phyloP scores from a whole-genome alignment of 2,888 invertebrate genomes.

The Ophion obscuratus region DNA sequence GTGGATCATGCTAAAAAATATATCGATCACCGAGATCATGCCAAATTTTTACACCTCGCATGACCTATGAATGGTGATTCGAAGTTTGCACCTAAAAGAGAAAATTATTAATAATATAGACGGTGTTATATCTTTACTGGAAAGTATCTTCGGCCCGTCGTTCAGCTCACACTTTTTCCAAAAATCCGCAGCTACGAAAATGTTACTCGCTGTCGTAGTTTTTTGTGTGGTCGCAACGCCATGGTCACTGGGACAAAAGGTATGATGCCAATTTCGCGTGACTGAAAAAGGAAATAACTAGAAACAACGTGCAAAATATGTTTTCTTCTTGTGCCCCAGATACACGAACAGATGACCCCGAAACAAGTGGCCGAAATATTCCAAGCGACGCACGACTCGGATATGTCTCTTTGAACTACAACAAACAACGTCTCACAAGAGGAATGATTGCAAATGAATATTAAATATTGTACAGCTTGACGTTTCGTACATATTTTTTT shows the following conservation, averaged over 20 bases:
- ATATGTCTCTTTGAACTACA: not conserved
- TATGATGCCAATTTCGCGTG: too few relatives aligned
- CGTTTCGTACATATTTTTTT: not conserved
- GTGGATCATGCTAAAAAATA: too few relatives aligned
- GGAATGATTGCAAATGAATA: too few relatives aligned
- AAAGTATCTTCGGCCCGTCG: not conserved
- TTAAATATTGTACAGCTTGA: not conserved
- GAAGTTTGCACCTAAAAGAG: not conserved
- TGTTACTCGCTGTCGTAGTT: slow-evolving; percentile 4
- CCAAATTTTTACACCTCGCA: not conserved
- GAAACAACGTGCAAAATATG: not conserved
- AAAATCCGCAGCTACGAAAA: not conserved
- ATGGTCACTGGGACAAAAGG: slow-evolving; percentile 20
- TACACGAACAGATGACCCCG: slow-evolving; percentile 28
- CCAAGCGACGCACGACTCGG: slow-evolving; percentile 4
- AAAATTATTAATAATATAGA: not conserved
- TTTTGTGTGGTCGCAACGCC: slow-evolving; percentile 18
- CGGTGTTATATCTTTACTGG: not conserved
- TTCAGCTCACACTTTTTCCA: not conserved
- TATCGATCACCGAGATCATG: too few relatives aligned
- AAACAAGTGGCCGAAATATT: slow-evolving; percentile 24
- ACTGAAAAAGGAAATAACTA: not conserved
- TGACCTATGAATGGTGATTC: not conserved
- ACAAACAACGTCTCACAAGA: too few relatives aligned
- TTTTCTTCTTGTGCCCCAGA: not conserved